Evolutionary conservation across 2,113 vertebrate genomes (phyloP).

Genomic region (Upupa epops): DNA sequence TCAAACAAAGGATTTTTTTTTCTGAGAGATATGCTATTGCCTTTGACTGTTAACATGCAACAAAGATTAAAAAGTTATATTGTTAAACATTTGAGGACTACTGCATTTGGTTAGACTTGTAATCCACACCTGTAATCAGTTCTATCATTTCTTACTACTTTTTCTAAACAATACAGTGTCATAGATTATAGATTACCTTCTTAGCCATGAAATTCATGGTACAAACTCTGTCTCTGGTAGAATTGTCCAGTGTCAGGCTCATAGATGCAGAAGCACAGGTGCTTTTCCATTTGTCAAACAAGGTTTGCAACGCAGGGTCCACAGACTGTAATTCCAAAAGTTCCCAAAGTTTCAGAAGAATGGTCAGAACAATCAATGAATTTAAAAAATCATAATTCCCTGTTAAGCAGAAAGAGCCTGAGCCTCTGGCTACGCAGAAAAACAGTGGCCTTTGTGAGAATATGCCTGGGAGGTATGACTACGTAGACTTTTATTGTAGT

Average conservation of each 20-base stretch:
- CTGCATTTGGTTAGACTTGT: neutral
- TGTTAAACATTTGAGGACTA: neutral
- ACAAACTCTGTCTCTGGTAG: neutral
- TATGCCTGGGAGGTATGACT: neutral
- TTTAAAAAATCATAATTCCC: neutral
- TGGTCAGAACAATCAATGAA: neutral
- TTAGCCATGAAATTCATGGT: neutral
- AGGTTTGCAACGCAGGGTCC: neutral
- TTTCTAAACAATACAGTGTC: neutral
- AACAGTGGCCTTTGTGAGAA: accelerated
- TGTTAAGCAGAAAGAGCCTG: neutral
- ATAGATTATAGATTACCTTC: neutral
- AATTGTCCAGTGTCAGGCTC: neutral
- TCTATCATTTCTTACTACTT: neutral
- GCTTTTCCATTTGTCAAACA: neutral
- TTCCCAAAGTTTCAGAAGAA: neutral
- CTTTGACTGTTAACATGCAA: neutral
- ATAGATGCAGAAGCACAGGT: neutral
- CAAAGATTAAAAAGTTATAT: neutral
- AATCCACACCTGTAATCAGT: neutral
- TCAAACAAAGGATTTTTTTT: neutral
- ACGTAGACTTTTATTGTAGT: neutral
- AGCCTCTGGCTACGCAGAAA: neutral
- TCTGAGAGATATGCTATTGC: neutral
- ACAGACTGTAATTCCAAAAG: neutral